Conservation (phyloP, 1,140 invertebrate species). For the Camponotus floridanus region DNA sequence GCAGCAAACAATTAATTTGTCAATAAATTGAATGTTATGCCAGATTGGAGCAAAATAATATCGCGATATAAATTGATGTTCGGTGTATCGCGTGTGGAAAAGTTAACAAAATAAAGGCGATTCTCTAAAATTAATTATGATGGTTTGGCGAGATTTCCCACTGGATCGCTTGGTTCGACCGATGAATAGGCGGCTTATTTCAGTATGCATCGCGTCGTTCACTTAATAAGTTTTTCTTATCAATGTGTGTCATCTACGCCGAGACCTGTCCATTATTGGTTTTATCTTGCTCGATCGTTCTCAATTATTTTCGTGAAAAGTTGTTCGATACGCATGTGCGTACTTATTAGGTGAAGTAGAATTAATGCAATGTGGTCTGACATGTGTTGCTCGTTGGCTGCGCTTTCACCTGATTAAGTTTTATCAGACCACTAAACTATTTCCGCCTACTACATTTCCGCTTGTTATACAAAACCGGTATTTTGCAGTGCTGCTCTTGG, state of each 20-base stretch:
- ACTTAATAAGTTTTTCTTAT: conserved; percentile 76
- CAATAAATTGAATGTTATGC: background rate
- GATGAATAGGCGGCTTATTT: conserved; percentile 61
- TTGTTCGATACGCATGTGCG: conserved; percentile 36
- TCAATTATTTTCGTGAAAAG: conserved; percentile 74
- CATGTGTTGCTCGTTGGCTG: conserved; percentile 57
- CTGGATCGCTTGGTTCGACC: conserved; percentile 62
- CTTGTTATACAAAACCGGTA: conserved; percentile 9
- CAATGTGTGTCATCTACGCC: conserved; percentile 77
- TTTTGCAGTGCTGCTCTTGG: conserved; percentile 12
- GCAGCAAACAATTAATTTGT: background rate
- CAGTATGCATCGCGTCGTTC: conserved; percentile 65
- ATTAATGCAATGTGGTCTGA: conserved; percentile 59
- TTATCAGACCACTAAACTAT: conserved; percentile 65
- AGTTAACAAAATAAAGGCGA: conserved; percentile 44
- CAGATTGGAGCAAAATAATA: background rate
- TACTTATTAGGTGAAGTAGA: conserved; percentile 54
- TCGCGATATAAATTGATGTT: conserved; percentile 19
- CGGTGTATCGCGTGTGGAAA: conserved; percentile 2
- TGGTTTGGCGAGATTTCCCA: conserved; percentile 67
- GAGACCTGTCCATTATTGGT: conserved; percentile 72
- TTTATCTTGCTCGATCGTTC: conserved; percentile 69
- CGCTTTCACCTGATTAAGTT: conserved; percentile 72
- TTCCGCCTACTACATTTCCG: conserved; percentile 37
- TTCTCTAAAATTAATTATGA: conserved; percentile 28